A percentile compares a stretch with the other conserved stretches of the same genome.
These are phyloP conservation scores for Ctenomys sociabilis DNA, from an alignment of 2,113 vertebrate species.

Conservation along the genomic window DNA sequence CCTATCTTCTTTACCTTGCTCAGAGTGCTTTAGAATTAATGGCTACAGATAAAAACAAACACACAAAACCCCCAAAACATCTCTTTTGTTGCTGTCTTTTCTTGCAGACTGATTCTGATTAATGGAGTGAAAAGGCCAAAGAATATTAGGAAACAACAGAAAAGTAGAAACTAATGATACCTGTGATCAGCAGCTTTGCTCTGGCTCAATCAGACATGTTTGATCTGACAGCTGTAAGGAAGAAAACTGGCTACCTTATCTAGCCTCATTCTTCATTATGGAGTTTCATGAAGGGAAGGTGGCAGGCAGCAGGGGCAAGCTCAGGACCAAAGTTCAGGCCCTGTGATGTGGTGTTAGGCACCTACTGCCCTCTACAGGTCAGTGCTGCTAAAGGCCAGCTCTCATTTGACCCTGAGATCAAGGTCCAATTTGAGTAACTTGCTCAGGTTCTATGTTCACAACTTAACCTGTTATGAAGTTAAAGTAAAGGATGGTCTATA, in stretches of 20 bases:
- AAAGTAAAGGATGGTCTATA: background rate
- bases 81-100: conserved; percentile 9
- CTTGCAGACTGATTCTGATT: background rate
- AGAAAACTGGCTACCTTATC: background rate
- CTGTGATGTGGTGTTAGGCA: no score
- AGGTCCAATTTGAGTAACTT: background rate
- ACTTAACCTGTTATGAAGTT: background rate
- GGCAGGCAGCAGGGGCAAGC: background rate
- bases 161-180: background rate
- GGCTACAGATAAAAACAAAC: background rate
- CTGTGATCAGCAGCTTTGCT: background rate
- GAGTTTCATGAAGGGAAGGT: background rate
- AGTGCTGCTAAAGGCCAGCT: background rate
- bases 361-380: background rate
- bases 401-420: background rate
- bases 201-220: background rate
- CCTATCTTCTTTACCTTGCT: conserved; percentile 53
- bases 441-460: background rate
- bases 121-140: background rate
- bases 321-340: background rate
- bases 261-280: background rate
- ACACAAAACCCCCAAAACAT: background rate
- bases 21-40: conserved; percentile 61
- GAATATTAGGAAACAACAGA: conserved; percentile 10
- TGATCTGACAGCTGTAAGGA: background rate